phyloP scores from a whole-genome alignment of 2,888 invertebrate genomes.

The Cosmorhoe ocellata region DNA sequence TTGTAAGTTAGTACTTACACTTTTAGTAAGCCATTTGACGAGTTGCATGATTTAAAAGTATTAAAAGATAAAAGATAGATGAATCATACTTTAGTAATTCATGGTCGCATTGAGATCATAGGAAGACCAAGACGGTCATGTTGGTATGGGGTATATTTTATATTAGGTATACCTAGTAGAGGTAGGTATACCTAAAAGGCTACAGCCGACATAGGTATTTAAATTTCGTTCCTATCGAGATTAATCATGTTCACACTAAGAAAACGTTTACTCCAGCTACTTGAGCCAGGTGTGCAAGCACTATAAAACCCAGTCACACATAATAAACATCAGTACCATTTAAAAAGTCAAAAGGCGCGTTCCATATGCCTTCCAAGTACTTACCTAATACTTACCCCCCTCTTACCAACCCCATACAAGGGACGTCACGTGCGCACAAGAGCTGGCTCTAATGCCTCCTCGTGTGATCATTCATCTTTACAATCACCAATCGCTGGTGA shows the following conservation, averaged over 20 bases:
- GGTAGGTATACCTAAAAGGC: no score
- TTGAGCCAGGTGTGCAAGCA: background rate
- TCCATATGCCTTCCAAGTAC: constrained; percentile 57
- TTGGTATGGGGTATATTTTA: no score
- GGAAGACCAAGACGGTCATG: no score
- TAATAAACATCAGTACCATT: constrained; percentile 30
- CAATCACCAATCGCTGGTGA: constrained; percentile 33
- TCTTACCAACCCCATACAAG: constrained; percentile 22
- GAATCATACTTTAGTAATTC: no score
- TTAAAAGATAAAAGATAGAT: no score
- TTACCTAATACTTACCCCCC: background rate
- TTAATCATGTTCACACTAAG: no score
- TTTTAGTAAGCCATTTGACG: no score
- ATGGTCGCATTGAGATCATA: no score
- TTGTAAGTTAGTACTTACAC: constrained; percentile 34
- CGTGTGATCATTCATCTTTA: constrained; percentile 47
- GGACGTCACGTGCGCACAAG: constrained; percentile 65
- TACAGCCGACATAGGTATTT: no score
- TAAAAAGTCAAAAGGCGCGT: constrained; percentile 41
- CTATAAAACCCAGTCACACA: constrained; percentile 3
- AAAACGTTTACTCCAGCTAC: background rate
- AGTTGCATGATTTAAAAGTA: no score
- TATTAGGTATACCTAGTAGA: no score
- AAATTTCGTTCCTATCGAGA: no score
- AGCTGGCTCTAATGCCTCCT: constrained; percentile 51